Evolutionary conservation across 2,113 vertebrate species (phyloP).

Genomic region (Serilophus lunatus): DNA sequence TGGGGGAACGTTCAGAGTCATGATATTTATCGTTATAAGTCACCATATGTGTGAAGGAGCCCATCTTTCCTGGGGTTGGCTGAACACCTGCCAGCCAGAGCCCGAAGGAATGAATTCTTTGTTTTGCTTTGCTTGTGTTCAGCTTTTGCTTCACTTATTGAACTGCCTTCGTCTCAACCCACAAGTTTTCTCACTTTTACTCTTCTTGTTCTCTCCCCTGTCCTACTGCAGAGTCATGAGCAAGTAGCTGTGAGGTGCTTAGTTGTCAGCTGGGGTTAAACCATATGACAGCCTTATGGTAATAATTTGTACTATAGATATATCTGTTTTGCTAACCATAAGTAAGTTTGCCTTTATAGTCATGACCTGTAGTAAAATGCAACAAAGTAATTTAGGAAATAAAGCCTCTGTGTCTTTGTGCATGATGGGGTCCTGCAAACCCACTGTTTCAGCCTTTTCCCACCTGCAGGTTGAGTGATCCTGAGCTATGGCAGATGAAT

Average conservation of each 20-base stretch:
- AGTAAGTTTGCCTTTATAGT: background rate
- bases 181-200: background rate
- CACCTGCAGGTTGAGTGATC: background rate
- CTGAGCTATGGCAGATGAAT: fast-evolving
- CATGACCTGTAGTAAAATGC: background rate
- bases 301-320: background rate
- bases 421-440: fast-evolving
- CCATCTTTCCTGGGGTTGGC: background rate
- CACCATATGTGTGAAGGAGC: fast-evolving
- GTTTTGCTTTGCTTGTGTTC: background rate
- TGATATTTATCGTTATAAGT: fast-evolving
- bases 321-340: background rate
- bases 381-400: background rate
- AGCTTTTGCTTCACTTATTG: background rate
- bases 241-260: background rate
- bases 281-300: background rate
- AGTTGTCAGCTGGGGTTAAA: background rate
- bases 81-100: background rate
- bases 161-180: background rate
- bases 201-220: background rate
- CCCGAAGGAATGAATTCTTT: background rate
- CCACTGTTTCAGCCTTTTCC: background rate
- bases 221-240: background rate
- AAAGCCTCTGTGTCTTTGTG: background rate
- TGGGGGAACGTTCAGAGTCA: background rate